Conservation (phyloP, 2,888 invertebrate genomes). For the Arge pagana region DNA sequence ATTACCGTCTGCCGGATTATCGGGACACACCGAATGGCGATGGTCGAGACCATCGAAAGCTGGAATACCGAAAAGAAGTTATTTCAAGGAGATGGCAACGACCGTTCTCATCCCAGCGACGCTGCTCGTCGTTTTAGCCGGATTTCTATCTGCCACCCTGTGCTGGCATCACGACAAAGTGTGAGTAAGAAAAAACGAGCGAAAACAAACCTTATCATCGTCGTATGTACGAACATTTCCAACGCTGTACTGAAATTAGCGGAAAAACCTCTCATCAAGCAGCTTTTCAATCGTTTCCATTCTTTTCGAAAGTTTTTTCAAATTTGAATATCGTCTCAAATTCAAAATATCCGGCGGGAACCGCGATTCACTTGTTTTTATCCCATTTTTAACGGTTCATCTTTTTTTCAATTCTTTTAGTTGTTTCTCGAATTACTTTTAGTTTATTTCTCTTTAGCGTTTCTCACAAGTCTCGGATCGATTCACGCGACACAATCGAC, state of each 20-base stretch:
- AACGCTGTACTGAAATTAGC: too few species aligned
- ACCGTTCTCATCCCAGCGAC: slow-evolving; percentile 73
- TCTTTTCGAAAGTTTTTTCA: too few species aligned
- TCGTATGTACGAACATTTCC: background rate
- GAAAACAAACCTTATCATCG: background rate
- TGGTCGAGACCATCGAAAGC: slow-evolving; percentile 69
- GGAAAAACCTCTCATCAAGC: background rate
- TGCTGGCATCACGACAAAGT: slow-evolving; percentile 78
- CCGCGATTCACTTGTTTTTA: too few species aligned
- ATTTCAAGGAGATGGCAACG: slow-evolving; percentile 70
- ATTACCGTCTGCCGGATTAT: slow-evolving; percentile 44
- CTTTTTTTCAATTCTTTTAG: too few species aligned
- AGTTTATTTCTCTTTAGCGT: too few species aligned
- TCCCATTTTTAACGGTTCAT: too few species aligned
- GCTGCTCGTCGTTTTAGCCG: slow-evolving; percentile 68
- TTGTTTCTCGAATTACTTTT: too few species aligned
- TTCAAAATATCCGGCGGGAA: too few species aligned
- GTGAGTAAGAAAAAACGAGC: slow-evolving; percentile 63
- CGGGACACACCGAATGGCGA: slow-evolving; percentile 57
- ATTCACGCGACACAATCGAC: too few species aligned
- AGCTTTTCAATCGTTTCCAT: background rate
- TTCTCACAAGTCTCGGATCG: too few species aligned
- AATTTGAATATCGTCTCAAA: too few species aligned
- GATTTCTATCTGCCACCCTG: slow-evolving; percentile 71
- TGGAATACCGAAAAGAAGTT: slow-evolving; percentile 71